Base-by-base conservation (phyloP, 2,113 vertebrate genomes). In the Chitala chitala region DNA sequence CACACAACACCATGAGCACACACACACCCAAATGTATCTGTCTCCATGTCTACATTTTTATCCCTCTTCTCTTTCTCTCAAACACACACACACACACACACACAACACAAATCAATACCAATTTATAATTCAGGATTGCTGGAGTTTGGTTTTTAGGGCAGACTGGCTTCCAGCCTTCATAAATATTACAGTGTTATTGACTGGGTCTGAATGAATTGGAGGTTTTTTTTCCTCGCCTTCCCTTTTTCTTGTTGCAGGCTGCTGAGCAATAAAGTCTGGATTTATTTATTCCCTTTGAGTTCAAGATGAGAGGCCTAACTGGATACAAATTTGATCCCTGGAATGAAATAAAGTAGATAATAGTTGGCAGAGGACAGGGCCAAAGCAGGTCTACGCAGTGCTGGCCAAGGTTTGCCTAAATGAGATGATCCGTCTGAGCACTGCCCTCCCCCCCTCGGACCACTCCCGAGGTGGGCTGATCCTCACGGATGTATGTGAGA, bases 151-250 rank as follows among this genome's bases (percentile, higher is more conserved):
- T 89, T 90, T 89, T 91, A 90, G 88, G 87, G 86, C 88, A 82
- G 86, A 79, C 89, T 82, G 81, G 85, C 89, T 88, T 90, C 86
- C 90, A 90, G 87, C 84, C 86, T 88, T 91, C 86, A 90, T 91
- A 89, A 91, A 91, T 91, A 90, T 90, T 91, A 88, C 86, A 91
- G 86, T 86, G 84, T 84, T 90, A 91, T 91, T 90, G 90, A 91
- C 89, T 86, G 83, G 85, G 87, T 88, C 86, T 87, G 86, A 87
- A 89, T 90, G 88, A 90, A 89, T 89, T 89, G 85, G 87, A 89
- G 86, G 88, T 87, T 88, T 86, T 86, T 86, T 81, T 84, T 82
- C 26, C 81, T 80, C 9, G 29, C 51, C 48, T 46, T 71, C 63
- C 69, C 79, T 82, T 78, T 73, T 83, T 78, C 54, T 81, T 82